phyloP scores from a whole-genome alignment of 2,797 vertebrate species.

The Sebastolobus altivelis region DNA sequence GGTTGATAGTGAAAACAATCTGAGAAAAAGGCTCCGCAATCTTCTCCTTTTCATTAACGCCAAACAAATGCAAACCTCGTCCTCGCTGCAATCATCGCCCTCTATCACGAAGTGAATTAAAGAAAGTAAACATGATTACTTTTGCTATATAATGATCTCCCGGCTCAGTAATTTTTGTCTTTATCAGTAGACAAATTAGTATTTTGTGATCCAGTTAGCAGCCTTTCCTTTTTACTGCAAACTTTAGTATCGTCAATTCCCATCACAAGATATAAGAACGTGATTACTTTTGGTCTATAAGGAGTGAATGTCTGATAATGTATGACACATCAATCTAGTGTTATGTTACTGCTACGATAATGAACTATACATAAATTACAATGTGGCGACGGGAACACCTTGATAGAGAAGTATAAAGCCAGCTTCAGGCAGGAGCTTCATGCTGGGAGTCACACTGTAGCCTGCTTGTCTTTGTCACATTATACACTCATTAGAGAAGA shows the following conservation, averaged over 20 bases:
- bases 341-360: not conserved
- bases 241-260: not conserved
- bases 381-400: conserved; percentile 14
- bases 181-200: not conserved
- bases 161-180: not conserved
- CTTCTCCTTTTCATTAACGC: not conserved
- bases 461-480: conserved; percentile 52
- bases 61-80: conserved; percentile 19
- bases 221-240: not conserved
- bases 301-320: not conserved
- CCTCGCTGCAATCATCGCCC: conserved; percentile 10
- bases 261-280: not conserved
- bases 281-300: not conserved
- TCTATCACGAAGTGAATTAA: conserved; percentile 17
- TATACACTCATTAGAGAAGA: conserved; percentile 47
- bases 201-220: not conserved
- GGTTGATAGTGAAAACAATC: not conserved
- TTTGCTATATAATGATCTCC: not conserved
- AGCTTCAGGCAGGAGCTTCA: conserved; percentile 14
- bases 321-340: not conserved
- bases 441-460: conserved; percentile 34
- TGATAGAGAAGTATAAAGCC: conserved; percentile 32
- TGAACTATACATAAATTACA: conserved; percentile 23
- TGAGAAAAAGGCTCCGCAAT: conserved; percentile 1
- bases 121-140: conserved; percentile 27